Evolutionary conservation across 64 coral and sea anemone genomes (phyloP).

Genomic region (Montipora capricornis): DNA sequence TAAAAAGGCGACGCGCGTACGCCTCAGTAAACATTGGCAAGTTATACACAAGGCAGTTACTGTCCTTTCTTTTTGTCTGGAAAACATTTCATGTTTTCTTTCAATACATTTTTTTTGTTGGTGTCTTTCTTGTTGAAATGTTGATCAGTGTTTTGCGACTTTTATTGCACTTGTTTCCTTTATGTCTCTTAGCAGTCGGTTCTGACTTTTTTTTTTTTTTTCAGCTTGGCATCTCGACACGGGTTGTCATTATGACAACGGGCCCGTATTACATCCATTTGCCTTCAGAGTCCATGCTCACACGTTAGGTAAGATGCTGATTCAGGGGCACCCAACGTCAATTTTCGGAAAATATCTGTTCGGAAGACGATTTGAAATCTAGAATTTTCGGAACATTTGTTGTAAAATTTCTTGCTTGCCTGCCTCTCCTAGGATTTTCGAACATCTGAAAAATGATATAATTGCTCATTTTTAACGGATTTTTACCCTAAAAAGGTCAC

Average conservation of each 20-base stretch:
- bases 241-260: slow-evolving; percentile 72
- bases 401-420: no score
- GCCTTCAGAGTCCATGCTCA: slow-evolving; percentile 96
- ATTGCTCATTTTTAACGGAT: no score
- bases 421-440: no score
- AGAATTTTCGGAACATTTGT: no score
- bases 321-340: no score
- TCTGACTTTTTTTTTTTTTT: neutral
- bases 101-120: neutral
- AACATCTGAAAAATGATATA: no score
- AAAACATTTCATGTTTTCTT: no score
- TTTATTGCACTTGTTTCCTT: neutral
- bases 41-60: slow-evolving; percentile 18
- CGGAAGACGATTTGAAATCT: no score
- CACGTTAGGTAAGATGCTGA: slow-evolving; percentile 68
- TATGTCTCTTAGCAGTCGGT: neutral
- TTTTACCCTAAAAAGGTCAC: no score
- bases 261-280: slow-evolving; percentile 85
- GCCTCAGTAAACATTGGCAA: slow-evolving; percentile 2
- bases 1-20: no score
- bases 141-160: neutral
- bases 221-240: slow-evolving; percentile 90
- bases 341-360: no score
- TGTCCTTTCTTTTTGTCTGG: no score
- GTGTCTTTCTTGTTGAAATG: neutral